These are phyloP conservation scores for Zaprionus nigranus DNA, from an alignment of 1,140 invertebrate genomes.

Conservation along the genomic window DNA sequence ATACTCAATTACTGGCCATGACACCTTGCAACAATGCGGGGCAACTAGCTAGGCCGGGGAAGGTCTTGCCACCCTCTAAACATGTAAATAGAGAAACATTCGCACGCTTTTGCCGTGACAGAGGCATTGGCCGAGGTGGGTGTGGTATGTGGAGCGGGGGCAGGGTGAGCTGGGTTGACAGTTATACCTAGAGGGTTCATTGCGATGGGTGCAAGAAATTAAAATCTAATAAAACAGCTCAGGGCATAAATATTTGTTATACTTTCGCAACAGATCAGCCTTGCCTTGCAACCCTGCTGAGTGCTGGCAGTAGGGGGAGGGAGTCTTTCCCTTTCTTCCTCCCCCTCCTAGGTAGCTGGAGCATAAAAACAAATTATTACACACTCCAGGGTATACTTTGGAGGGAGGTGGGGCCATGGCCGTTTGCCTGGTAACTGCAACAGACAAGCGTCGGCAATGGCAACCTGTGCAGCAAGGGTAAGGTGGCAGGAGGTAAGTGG, in stretches of 20 bases:
- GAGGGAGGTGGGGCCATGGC: background rate
- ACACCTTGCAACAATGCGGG: slow-evolving; percentile 70
- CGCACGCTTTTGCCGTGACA: slow-evolving; percentile 44
- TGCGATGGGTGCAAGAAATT: slow-evolving; percentile 79
- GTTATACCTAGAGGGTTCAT: slow-evolving; percentile 44
- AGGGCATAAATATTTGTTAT: slow-evolving; percentile 82
- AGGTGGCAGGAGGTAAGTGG: slow-evolving; percentile 24
- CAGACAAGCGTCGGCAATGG: slow-evolving; percentile 62
- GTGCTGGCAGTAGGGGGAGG: slow-evolving; percentile 41
- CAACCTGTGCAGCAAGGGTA: slow-evolving; percentile 73
- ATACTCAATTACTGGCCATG: slow-evolving; percentile 81
- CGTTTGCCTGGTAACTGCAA: slow-evolving; percentile 52
- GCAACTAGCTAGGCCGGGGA: background rate
- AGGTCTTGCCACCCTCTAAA: slow-evolving; percentile 43
- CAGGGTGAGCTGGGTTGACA: slow-evolving; percentile 15
- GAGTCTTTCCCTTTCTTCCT: too few relatives aligned
- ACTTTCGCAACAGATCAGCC: slow-evolving; percentile 56
- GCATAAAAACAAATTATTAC: slow-evolving; percentile 78
- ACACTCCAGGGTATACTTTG: slow-evolving; percentile 55
- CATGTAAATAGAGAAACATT: slow-evolving; percentile 76
- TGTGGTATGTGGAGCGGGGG: background rate
- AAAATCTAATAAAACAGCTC: slow-evolving; percentile 83
- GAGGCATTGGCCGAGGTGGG: background rate
- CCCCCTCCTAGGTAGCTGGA: slow-evolving; percentile 14
- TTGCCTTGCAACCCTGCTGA: slow-evolving; percentile 50